Percentiles rank a stretch among this genome's conserved stretches.
phyloP scores from a whole-genome alignment of 2,797 vertebrate species.

The Cirrhinus mrigala region DNA sequence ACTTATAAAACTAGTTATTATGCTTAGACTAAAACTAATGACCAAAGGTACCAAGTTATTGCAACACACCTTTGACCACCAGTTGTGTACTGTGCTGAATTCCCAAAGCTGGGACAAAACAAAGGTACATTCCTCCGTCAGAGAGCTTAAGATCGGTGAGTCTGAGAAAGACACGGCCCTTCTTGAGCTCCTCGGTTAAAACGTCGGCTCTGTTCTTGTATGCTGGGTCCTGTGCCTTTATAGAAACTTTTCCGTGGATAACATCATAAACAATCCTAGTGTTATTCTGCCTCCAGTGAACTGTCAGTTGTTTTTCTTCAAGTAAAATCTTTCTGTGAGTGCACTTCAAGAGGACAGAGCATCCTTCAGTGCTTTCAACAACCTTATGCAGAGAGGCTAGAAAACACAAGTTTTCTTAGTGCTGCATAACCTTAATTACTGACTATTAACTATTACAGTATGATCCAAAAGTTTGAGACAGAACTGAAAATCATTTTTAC shows the following conservation, averaged over 20 bases:
- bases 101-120: not conserved
- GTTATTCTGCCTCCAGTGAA: conserved; percentile 32
- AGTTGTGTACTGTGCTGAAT: not conserved
- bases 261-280: conserved; percentile 4
- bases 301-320: not conserved
- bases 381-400: not conserved
- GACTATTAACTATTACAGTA: no score
- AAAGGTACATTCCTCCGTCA: not conserved
- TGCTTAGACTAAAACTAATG: not conserved
- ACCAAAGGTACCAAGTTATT: not conserved
- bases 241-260: not conserved
- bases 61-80: conserved; percentile 12
- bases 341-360: not conserved
- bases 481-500: no score
- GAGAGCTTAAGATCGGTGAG: not conserved
- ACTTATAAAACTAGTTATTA: not conserved
- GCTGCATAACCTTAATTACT: no score
- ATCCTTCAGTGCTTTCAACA: not conserved
- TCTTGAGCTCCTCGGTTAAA: not conserved
- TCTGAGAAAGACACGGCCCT: not conserved
- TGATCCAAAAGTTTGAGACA: no score
- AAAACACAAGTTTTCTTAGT: not conserved
- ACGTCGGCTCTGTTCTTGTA: conserved; percentile 24
- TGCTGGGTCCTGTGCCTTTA: not conserved
- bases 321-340: accelerated